These are phyloP conservation scores for Electrona antarctica DNA, from an alignment of 2,113 vertebrate species.

Conservation along the genomic window DNA sequence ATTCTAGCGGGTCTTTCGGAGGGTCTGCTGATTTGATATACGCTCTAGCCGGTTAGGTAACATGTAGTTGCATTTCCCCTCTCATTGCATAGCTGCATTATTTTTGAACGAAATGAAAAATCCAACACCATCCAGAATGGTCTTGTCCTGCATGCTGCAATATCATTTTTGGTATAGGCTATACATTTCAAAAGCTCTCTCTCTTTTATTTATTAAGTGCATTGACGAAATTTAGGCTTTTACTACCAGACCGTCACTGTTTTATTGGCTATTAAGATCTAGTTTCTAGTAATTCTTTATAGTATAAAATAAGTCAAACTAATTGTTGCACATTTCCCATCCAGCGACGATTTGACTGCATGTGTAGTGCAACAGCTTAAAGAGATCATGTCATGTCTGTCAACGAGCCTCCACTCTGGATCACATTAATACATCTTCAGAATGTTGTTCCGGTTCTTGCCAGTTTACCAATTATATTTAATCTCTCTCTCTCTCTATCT, in stretches of 20 bases:
- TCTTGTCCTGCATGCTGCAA: not conserved
- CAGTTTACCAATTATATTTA: not conserved
- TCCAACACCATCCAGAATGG: not conserved
- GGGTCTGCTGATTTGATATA: constrained; percentile 52
- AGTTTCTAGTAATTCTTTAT: not conserved
- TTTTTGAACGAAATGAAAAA: constrained; percentile 1
- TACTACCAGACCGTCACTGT: not conserved
- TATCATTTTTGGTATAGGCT: not conserved
- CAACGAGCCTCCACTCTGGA: constrained; percentile 3
- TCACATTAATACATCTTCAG: too few species aligned
- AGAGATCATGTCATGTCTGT: not conserved
- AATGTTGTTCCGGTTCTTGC: not conserved
- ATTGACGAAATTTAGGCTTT: not conserved
- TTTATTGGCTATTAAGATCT: not conserved
- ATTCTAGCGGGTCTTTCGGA: constrained; percentile 56
- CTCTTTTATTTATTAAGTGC: not conserved
- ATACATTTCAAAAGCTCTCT: not conserved
- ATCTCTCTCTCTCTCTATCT: not conserved
- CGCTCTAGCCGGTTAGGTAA: constrained; percentile 47
- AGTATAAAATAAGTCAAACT: constrained; percentile 27
- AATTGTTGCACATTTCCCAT: constrained; percentile 53
- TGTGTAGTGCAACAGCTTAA: not conserved
- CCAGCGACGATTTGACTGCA: not conserved
- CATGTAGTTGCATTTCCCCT: constrained; percentile 16
- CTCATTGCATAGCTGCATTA: not conserved